Evolutionary conservation across 2,888 invertebrate species (phyloP).

Genomic region (Brassicogethes aeneus): DNA sequence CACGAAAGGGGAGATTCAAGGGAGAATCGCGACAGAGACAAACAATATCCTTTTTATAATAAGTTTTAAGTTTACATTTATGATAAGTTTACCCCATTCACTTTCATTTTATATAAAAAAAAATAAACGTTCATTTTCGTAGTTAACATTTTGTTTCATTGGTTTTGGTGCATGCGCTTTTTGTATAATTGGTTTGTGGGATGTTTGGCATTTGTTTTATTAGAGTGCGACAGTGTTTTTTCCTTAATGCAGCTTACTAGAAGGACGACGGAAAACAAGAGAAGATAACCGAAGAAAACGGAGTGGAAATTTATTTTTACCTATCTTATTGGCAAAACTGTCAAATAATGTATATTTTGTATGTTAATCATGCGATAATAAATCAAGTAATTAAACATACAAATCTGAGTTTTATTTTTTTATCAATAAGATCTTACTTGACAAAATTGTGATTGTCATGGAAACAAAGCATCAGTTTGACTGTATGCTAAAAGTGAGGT

Average conservation of each 20-base stretch:
- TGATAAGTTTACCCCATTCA: neutral
- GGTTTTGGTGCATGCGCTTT: neutral
- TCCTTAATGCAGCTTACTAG: constrained; percentile 40
- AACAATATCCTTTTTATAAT: constrained; percentile 70
- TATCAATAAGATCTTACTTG: no score
- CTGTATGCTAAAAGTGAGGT: neutral
- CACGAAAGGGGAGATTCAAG: constrained; percentile 60
- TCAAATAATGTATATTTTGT: neutral
- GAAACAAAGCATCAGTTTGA: neutral
- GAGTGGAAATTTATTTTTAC: no score
- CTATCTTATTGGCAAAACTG: no score
- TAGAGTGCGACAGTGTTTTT: constrained; percentile 17
- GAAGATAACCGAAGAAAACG: constrained; percentile 32
- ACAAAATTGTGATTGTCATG: neutral
- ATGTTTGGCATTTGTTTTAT: constrained; percentile 1
- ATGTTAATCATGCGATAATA: neutral
- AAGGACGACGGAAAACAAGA: constrained; percentile 40
- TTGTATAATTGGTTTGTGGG: constrained; percentile 2
- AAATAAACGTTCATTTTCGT: no score
- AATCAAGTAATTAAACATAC: neutral
- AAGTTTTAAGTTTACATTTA: constrained; percentile 4
- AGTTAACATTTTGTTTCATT: no score
- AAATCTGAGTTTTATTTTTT: neutral
- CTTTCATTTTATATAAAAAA: constrained; percentile 4
- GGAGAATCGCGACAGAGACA: constrained; percentile 46